A percentile compares a stretch with the other conserved stretches of the same genome.
Evolutionary conservation across 2,888 invertebrate species (phyloP).

Genomic region (Heteropelma amictum): DNA sequence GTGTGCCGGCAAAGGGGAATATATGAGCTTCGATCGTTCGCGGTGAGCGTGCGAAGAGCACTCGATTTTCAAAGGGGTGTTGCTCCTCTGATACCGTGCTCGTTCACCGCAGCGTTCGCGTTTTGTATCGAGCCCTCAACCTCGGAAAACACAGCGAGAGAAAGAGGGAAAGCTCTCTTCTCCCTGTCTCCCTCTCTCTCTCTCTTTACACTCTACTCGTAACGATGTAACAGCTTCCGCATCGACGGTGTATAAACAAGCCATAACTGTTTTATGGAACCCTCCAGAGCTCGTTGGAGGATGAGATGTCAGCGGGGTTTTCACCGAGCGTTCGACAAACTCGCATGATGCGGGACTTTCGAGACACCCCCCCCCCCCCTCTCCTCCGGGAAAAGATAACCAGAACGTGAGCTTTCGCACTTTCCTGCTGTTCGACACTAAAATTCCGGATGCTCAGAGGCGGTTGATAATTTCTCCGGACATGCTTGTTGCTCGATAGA

Average conservation of each 20-base stretch:
- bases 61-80: slow-evolving; percentile 55
- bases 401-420: slow-evolving; percentile 20
- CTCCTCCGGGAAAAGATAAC: slow-evolving; percentile 26
- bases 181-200: slow-evolving; percentile 2
- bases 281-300: slow-evolving; percentile 49
- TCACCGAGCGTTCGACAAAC: slow-evolving; percentile 37
- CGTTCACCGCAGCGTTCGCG: slow-evolving; percentile 45
- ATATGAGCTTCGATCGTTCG: slow-evolving; percentile 46
- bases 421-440: slow-evolving; percentile 12
- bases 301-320: slow-evolving; percentile 50
- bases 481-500: no score
- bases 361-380: slow-evolving; percentile 1
- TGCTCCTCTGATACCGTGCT: slow-evolving; percentile 35
- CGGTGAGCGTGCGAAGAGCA: slow-evolving; percentile 23
- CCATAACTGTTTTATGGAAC: slow-evolving; percentile 73
- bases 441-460: slow-evolving; percentile 38
- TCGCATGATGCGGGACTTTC: slow-evolving; percentile 23
- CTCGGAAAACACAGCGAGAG: slow-evolving; percentile 6
- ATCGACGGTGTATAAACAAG: slow-evolving; percentile 70
- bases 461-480: slow-evolving; percentile 66
- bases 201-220: slow-evolving; percentile 48
- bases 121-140: slow-evolving; percentile 23
- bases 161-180: not conserved
- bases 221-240: slow-evolving; percentile 67
- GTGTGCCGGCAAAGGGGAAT: slow-evolving; percentile 32